Base-by-base conservation (phyloP, 2,888 invertebrate species). In the Drosophila monieri region DNA sequence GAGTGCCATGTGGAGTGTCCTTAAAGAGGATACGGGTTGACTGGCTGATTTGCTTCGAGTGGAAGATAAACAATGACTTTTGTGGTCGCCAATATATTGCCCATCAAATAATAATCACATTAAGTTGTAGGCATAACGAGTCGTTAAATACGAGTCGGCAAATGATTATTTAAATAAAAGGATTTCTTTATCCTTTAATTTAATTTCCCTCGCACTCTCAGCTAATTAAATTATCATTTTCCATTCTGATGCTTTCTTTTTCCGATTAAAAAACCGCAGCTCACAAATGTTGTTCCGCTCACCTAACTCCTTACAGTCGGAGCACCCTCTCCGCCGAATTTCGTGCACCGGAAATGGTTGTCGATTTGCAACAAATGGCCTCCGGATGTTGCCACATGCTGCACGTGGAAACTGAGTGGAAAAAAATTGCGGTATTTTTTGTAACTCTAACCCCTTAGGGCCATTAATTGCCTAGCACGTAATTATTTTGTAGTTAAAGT, bases 361-460 rank as follows among this genome's bases (percentile, higher is more conserved):
- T 84, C 88, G 84, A 88, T 86, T 88, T 84, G 81, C 71, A 80
- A 80, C 86, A 85, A 88, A 88, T 86, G 85, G 78, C 83, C 68
- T 48, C 83, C 84, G 83, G 80, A 85, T 85, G 88, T 85, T 80
- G 80, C 86, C 84, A 80, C 78, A 85, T 84, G 84, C 65, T 74
- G 80, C 78, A 83, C 72, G 74, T 77, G 80, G 44, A 23, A 47
- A 47, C 30, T 59, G 55, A 48, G 49, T 15, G 48, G 39, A 35
- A 52, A 62, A 73, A 55, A 60, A 37, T 53, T 23, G 18, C 44
- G n/a, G 47, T 48, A 65, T 75, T 60, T 58, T 70, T 59, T 71
- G 62, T 15, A 62, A 49, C 77, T 78, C 85, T 79, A 81, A 85
- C 80, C 83, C 83, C 69, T 79, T 68, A 64, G 83, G 76, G 83